phyloP scores from a whole-genome alignment of 2,797 vertebrate species.

The Acestrorhynchus altus region DNA sequence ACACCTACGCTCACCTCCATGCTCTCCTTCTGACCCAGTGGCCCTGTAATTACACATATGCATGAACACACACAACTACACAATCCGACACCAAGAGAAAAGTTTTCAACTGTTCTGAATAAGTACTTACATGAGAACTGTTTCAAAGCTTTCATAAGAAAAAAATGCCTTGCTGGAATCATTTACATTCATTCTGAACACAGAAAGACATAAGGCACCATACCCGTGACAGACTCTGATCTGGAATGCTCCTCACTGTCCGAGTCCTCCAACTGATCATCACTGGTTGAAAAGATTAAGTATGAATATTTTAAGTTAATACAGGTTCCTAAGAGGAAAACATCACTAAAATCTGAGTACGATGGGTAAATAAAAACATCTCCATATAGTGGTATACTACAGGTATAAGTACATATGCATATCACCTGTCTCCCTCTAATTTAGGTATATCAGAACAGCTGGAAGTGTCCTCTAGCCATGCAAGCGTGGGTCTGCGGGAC shows the following conservation, averaged over 20 bases:
- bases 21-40: conserved; percentile 92
- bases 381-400: not conserved
- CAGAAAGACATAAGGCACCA: not conserved
- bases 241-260: conserved; percentile 99
- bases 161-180: not conserved
- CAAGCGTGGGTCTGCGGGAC: conserved; percentile 90
- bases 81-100: not conserved
- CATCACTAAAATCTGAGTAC: too few relatives aligned
- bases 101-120: not conserved
- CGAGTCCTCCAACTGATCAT: conserved; percentile 97
- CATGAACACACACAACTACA: not conserved
- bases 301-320: not conserved
- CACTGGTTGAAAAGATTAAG: conserved; percentile 75
- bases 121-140: not conserved
- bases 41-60: conserved; percentile 76
- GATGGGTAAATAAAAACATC: too few relatives aligned
- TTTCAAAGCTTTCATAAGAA: too few relatives aligned
- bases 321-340: too few relatives aligned
- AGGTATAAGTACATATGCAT: not conserved
- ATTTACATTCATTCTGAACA: too few relatives aligned
- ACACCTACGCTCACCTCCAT: conserved; percentile 94
- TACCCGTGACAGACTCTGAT: conserved; percentile 96
- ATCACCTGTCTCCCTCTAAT: conserved; percentile 97
- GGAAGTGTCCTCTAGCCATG: conserved; percentile 95
- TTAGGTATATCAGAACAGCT: conserved; percentile 98